Conservation (phyloP, 2,888 invertebrate species). For the Colostygia pectinataria region DNA sequence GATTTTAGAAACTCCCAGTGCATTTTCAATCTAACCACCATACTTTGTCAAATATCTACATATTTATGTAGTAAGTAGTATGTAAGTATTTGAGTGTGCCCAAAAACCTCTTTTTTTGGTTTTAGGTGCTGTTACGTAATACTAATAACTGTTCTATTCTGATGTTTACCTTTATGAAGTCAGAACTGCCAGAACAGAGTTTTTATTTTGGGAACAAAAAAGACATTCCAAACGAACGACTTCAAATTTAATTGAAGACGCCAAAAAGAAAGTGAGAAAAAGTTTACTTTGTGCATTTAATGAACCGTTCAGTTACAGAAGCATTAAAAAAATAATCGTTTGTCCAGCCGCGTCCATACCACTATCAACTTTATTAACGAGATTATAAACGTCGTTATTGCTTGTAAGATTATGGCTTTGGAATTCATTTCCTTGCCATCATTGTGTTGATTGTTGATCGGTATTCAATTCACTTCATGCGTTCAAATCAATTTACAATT, state of each 20-base stretch:
- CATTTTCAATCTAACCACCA: too few relatives aligned
- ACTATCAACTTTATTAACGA: conserved; percentile 10
- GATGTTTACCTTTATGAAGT: too few relatives aligned
- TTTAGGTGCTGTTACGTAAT: too few relatives aligned
- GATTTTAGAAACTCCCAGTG: too few relatives aligned
- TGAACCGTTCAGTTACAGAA: conserved; percentile 32
- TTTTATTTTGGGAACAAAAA: background rate
- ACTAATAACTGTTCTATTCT: too few relatives aligned
- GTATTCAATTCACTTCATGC: conserved; percentile 54
- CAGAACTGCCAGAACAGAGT: background rate
- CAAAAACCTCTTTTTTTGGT: too few relatives aligned
- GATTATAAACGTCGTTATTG: conserved; percentile 16
- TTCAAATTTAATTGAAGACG: conserved; percentile 10
- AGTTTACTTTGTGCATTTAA: conserved; percentile 33
- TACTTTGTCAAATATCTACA: too few relatives aligned
- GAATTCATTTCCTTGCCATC: conserved; percentile 44
- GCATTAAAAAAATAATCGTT: conserved; percentile 26
- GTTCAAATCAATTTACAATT: conserved; percentile 56
- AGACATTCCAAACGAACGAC: conserved; percentile 3
- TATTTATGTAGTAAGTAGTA: too few relatives aligned
- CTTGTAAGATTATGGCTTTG: background rate
- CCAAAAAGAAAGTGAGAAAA: conserved; percentile 35
- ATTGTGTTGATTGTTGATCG: conserved; percentile 53
- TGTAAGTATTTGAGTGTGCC: too few relatives aligned
- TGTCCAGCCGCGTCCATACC: conserved; percentile 2